Percentiles rank a stretch among this genome's conserved stretches.
Evolutionary conservation across 1,140 invertebrate species (phyloP).

Genomic region (Gonioctena quinquepunctata): DNA sequence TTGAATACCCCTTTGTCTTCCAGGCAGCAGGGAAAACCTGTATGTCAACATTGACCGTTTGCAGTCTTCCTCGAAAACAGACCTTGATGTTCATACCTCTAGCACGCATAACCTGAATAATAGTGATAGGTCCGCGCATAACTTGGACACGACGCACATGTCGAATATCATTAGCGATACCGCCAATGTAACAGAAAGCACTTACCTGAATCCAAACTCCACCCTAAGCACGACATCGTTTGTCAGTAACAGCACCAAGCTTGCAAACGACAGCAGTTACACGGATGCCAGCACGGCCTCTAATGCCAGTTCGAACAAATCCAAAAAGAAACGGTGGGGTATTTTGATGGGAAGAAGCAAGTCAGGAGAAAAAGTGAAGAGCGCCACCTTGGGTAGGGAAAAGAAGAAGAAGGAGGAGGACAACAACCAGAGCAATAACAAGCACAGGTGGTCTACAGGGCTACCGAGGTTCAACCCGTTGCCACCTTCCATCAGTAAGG

Average conservation of each 20-base stretch:
- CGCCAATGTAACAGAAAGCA: constrained; percentile 24
- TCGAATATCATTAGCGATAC: background rate
- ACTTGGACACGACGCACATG: constrained; percentile 22
- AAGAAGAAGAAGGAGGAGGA: constrained; percentile 59
- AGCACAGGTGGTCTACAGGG: constrained; percentile 69
- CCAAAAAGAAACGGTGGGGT: constrained; percentile 66
- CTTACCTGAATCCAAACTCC: background rate
- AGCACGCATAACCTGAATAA: constrained; percentile 28
- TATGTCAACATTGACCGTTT: constrained; percentile 44
- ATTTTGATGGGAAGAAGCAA: constrained; percentile 63
- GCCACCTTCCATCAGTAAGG: constrained; percentile 73
- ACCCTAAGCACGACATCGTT: constrained; percentile 14
- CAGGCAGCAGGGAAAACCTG: constrained; percentile 42
- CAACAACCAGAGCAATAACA: constrained; percentile 56
- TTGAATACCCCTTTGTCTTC: too few relatives aligned
- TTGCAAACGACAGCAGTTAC: constrained; percentile 23
- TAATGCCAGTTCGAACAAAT: constrained; percentile 57
- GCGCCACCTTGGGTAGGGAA: constrained; percentile 67
- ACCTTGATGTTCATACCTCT: constrained; percentile 27
- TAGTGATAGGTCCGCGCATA: constrained; percentile 30
- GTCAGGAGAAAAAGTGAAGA: constrained; percentile 61
- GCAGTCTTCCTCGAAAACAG: constrained; percentile 37
- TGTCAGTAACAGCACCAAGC: background rate
- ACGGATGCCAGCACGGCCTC: constrained; percentile 44
- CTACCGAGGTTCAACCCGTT: constrained; percentile 68